Base-by-base conservation (phyloP, 1,140 invertebrate genomes). In the Subanguina moxae region DNA sequence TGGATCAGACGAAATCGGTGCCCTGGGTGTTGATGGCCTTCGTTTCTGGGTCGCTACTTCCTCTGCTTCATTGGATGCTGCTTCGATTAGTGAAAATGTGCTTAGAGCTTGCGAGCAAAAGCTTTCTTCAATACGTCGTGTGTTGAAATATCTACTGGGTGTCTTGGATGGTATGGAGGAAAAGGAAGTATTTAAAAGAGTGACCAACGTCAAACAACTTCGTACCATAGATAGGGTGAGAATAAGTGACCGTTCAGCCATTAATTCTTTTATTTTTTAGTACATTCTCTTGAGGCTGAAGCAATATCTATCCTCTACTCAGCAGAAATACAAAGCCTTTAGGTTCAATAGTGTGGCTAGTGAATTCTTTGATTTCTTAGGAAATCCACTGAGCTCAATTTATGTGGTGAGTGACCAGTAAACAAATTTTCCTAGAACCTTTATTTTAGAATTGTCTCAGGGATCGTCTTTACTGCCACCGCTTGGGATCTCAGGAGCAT, bases 381-480 rank as follows among this genome's bases (percentile, higher is more conserved):
- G 71, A 52, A 75, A 69, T 38, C 65, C 64, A 13, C 62, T 82
- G 21, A 80, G 78, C 48, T 64, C 78, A 15, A 61, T 65, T 42
- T 80, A 80, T 67, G 66, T 80, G 57, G 78, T 78, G 43, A 65
- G 77, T 64, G 27, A 28, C 48, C 63, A 13, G 25, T 17, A 38
- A 17, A 70, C 15, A 17, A 23, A 9, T 28, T 74, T 74, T n/a
- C n/a, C n/a, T n/a, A n/a, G n/a, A n/a, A n/a, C n/a, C n/a, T 52
- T 30, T 5, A 9, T 75, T 81, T 66, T 67, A 80, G 78, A 70
- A 82, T 48, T 76, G 45, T 23, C 70, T 82, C 7, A 67, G 77
- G 13, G 81, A 82, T 66, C 77, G 80, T n/a, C 73, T 82, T 0
- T 82, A 82, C 61, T 83, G 81, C 63, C 73, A 82, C 38, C 57